Evolutionary conservation across 2,797 vertebrate species (phyloP).

Genomic region (Cynodonichthys magdalenae): DNA sequence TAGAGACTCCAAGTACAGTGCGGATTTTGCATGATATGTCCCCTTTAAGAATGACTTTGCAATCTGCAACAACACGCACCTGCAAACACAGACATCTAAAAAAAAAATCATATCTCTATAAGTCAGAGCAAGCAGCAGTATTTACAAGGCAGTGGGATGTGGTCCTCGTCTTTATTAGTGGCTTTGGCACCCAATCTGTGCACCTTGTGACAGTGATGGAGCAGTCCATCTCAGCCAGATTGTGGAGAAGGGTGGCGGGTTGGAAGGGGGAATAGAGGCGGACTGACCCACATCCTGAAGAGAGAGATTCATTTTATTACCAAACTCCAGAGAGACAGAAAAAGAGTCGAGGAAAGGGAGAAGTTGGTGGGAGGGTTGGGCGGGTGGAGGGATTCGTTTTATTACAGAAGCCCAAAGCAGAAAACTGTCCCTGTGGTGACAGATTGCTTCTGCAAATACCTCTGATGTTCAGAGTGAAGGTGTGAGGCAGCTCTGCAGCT

Average conservation of each 20-base stretch:
- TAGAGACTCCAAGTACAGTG: no score
- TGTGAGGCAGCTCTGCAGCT: conserved; percentile 41
- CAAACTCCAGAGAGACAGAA: conserved; percentile 34
- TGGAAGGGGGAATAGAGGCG: neutral
- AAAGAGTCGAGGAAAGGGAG: conserved; percentile 22
- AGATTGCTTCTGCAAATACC: conserved; percentile 59
- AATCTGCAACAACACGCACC: conserved; percentile 15
- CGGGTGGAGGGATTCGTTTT: conserved; percentile 43
- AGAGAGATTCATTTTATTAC: conserved; percentile 63
- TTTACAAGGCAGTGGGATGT: conserved; percentile 57
- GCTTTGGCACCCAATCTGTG: conserved; percentile 62
- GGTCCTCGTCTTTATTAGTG: conserved; percentile 74
- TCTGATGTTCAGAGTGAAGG: conserved; percentile 49
- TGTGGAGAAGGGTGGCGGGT: conserved; percentile 1
- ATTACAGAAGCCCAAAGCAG: conserved; percentile 49
- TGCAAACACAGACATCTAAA: conserved; percentile 4
- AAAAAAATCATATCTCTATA: conserved; percentile 24
- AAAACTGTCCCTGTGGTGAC: conserved; percentile 62
- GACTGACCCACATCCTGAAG: conserved; percentile 58
- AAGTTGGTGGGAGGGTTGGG: neutral
- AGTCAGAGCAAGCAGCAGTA: conserved; percentile 25
- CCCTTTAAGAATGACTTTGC: no score
- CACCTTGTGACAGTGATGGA: conserved; percentile 75
- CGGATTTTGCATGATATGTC: no score
- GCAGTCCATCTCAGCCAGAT: conserved; percentile 59